Conservation (phyloP, 2,113 vertebrate genomes). For the Hemicordylus capensis region DNA sequence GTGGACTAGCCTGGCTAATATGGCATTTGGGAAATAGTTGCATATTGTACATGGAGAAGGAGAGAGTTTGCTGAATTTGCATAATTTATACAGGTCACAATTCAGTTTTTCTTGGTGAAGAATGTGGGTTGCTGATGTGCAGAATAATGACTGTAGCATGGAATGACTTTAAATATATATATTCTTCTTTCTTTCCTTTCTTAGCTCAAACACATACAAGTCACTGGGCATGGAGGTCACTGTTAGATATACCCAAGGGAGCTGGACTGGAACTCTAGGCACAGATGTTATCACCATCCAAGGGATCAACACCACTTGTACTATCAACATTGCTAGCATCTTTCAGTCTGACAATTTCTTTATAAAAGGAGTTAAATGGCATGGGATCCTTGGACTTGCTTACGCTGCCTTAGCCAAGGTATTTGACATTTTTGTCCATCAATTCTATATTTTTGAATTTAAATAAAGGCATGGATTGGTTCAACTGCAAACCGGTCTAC, state of each 20-base stretch:
- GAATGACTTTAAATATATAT: background rate
- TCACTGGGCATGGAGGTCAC: constrained; percentile 76
- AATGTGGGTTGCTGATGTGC: background rate
- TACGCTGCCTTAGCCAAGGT: constrained; percentile 91
- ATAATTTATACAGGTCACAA: background rate
- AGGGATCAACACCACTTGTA: constrained; percentile 82
- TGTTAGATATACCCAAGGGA: constrained; percentile 94
- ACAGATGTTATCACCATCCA: constrained; percentile 84
- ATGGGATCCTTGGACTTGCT: constrained; percentile 94
- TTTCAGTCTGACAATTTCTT: constrained; percentile 92
- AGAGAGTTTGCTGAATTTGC: background rate
- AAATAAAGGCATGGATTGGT: background rate
- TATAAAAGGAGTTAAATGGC: constrained; percentile 90
- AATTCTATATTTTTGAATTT: background rate
- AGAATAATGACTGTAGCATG: background rate
- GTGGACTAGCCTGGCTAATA: background rate
- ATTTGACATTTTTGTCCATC: constrained; percentile 29
- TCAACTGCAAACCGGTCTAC: too few species aligned
- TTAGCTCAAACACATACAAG: constrained; percentile 87
- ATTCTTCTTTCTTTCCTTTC: constrained; percentile 31
- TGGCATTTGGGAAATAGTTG: background rate
- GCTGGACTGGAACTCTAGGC: constrained; percentile 92
- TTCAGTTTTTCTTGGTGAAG: background rate
- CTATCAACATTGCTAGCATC: constrained; percentile 90
- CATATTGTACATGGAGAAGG: background rate